phyloP scores from a whole-genome alignment of 23 tunicate species.

The Halocynthia roretzi region DNA sequence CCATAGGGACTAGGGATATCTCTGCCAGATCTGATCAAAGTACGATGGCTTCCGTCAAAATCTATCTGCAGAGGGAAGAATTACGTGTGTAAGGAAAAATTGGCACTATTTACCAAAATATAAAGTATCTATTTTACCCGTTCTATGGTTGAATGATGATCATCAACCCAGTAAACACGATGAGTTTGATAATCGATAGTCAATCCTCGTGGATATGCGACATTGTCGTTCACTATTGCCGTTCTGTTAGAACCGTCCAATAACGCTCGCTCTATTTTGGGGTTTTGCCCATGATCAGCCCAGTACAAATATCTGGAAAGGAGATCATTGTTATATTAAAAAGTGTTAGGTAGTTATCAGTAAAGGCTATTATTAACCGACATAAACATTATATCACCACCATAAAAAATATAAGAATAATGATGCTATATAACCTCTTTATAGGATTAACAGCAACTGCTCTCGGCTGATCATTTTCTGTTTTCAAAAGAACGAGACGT shows the following conservation, averaged over 20 bases:
- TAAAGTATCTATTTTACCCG: conserved; percentile 12
- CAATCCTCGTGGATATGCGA: conserved; percentile 47
- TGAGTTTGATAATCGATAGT: conserved; percentile 58
- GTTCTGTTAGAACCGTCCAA: conserved; percentile 62
- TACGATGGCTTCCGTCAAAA: conserved; percentile 42
- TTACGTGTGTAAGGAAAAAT: neutral
- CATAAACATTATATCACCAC: too few species aligned
- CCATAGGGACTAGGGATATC: conserved; percentile 51
- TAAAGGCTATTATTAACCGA: too few species aligned
- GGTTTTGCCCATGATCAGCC: conserved; percentile 78
- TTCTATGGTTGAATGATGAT: conserved; percentile 53
- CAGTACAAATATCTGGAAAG: conserved; percentile 60
- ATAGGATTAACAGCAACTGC: conserved; percentile 67
- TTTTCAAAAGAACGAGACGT: conserved; percentile 52
- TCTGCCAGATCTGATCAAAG: conserved; percentile 56
- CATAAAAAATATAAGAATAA: neutral
- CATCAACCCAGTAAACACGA: conserved; percentile 77
- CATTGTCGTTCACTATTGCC: conserved; percentile 26
- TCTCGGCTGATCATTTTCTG: conserved; percentile 42
- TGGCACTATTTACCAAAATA: neutral
- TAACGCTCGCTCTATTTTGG: conserved; percentile 65
- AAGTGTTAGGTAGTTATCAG: neutral
- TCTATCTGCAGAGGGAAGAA: conserved; percentile 33
- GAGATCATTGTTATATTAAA: neutral
- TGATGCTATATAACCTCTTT: conserved; percentile 28